Base-by-base conservation (phyloP, 2,113 vertebrate species). In the Prunella fulvescens region DNA sequence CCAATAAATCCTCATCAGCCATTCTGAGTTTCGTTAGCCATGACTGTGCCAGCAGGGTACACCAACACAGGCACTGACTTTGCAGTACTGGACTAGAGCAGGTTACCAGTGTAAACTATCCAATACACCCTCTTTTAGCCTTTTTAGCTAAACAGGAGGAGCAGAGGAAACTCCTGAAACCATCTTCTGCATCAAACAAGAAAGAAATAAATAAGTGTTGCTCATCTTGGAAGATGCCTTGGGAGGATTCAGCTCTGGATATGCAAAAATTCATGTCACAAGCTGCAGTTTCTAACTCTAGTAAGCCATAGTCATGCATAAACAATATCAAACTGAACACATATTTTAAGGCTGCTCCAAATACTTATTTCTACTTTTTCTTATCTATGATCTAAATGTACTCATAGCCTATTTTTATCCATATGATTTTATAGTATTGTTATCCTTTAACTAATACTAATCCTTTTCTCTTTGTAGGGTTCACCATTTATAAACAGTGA, bases 401-500 rank as follows among this genome's bases (percentile, higher is more conserved):
- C 14, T 78, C 22, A 24, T 42, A 62, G 23, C 25, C 15, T 44
- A 12, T 86, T 89, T 89, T 87, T 78, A 71, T 58, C 19, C 28
- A 12, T 70, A 28, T 66, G 31, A 67, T 60, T 78, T 84, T 79
- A 51, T 24, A 54, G 19, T 70, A 29, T 33, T 61, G 16, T 66
- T 86, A 53, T 31, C 20, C 39, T 93, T 67, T 44, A 72, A 73
- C 3, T 64, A 62, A 62, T 87, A 78, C 9, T 31, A 72, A 48
- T 80, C 6, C 10, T 29, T 71, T 76, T 71, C 35, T 85, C 11
- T 8, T 67, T 53, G 23, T 50, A 86, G 64, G 1, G 26, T 61
- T 95, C 64, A 54, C 20, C 25, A 44, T 69, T 89, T 73, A 78
- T 91, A 78, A 96, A 67, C 23, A 84, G 14, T 64, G 31, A 40